Base-by-base conservation (phyloP, 2,888 invertebrate genomes). In the Craniophora ligustri region DNA sequence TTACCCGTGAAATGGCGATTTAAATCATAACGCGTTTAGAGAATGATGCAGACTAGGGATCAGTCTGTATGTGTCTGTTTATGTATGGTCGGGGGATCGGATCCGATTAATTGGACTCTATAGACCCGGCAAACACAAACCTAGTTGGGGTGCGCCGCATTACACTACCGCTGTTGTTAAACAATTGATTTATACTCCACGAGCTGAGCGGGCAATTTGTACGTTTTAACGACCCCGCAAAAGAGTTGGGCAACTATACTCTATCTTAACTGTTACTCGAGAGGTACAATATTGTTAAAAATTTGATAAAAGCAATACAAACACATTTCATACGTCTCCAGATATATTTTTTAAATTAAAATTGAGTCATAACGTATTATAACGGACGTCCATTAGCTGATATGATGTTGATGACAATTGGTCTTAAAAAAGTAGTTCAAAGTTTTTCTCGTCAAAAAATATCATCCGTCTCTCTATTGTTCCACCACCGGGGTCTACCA, bases 21-120 rank as follows among this genome's bases (percentile, higher is more conserved):
- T 74, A 83, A 86, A 85, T 86, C 76, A 85, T 81, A 80, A 78
- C 74, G 70, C 69, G 73, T 79, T 80, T 74, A 73, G 72, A 68
- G 59, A 53, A 55, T 50, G 39, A 54, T 58, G 61, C 58, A 51
- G 42, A 38, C 39, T 59, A 21, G 44, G 72, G 76, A 76, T 76
- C 72, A 72, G 67, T 68, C 60, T 10, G 55, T 53, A 67, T 68
- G 55, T 78, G 82, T 80, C 73, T 72, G 77, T 79, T 83, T 80
- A 78, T 82, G 75, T 79, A 79, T 75, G 74, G 77, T 62, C 56
- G 73, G 63, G 72, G 75, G 41, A 67, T 72, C 73, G 68, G 78
- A 80, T 77, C 78, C 79, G 84, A 85, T 88, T 88, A 86, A 87
- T 85, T 86, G 85, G 76, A 79, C 80, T 78, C 78, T 76, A 79